Evolutionary conservation across 1,140 invertebrate genomes (phyloP).

Genomic region (Pachyrhynchus sulphureomaculatus): DNA sequence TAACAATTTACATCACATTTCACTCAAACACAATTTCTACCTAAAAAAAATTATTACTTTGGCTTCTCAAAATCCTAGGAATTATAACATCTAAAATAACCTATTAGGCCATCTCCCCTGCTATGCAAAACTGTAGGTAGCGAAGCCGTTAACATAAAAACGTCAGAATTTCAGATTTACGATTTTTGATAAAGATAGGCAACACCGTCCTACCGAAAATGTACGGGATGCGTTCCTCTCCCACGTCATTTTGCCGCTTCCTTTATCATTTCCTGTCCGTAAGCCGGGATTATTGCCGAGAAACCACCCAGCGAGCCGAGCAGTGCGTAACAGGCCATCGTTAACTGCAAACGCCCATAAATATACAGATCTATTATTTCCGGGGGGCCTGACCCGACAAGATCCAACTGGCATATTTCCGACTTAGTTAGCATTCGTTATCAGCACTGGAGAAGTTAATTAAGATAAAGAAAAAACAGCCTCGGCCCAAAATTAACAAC

Average conservation of each 20-base stretch:
- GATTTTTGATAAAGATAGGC: conserved; percentile 33
- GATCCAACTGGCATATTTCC: conserved; percentile 16
- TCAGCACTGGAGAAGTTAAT: too few relatives aligned
- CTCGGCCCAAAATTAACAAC: too few relatives aligned
- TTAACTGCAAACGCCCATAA: conserved; percentile 32
- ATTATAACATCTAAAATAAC: conserved; percentile 12
- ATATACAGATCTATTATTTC: conserved; percentile 33
- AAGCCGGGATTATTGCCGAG: conserved; percentile 29
- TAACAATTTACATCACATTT: too few relatives aligned
- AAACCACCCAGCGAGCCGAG: conserved; percentile 14
- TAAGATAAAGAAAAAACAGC: too few relatives aligned
- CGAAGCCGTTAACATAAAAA: conserved; percentile 25
- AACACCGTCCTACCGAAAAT: conserved; percentile 15
- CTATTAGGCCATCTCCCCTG: conserved; percentile 14
- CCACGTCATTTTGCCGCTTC: conserved; percentile 23
- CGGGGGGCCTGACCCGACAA: conserved; percentile 8
- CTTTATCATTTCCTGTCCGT: conserved; percentile 35
- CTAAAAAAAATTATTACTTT: too few relatives aligned
- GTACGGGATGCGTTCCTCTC: conserved; percentile 3
- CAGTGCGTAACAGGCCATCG: conserved; percentile 24
- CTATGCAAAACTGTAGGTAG: conserved; percentile 18
- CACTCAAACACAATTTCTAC: too few relatives aligned
- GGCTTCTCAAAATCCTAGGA: conserved; percentile 1
- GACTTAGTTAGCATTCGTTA: not conserved
- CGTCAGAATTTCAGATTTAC: conserved; percentile 29